phyloP scores from a whole-genome alignment of 2,888 invertebrate genomes.

The Parnassius apollo region DNA sequence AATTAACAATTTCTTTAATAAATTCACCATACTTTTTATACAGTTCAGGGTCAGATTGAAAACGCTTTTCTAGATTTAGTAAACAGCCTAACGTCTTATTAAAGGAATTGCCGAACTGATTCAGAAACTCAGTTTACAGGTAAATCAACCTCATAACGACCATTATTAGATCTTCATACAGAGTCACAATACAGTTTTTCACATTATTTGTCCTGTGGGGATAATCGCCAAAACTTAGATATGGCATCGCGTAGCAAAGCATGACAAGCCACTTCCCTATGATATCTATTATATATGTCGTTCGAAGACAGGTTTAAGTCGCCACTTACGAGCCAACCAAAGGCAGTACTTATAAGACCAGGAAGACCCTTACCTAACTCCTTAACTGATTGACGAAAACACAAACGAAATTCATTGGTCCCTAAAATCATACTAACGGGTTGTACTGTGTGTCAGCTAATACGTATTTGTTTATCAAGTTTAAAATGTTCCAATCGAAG shows the following conservation, averaged over 20 bases:
- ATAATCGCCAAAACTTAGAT: not conserved
- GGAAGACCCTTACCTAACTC: slow-evolving; percentile 3
- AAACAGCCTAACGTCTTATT: slow-evolving; percentile 1
- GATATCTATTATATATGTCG: not conserved
- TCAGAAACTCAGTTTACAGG: not conserved
- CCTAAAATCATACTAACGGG: not conserved
- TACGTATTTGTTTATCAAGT: not conserved
- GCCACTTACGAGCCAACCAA: not conserved
- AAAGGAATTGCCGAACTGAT: not conserved
- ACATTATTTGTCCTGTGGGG: not conserved
- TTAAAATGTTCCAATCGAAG: not conserved
- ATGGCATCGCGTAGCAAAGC: not conserved
- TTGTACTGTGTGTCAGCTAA: not conserved
- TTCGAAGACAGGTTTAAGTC: not conserved
- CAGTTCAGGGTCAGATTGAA: not conserved
- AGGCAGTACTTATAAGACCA: not conserved
- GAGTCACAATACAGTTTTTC: not conserved
- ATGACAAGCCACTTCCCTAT: slow-evolving; percentile 1
- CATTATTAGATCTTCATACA: not conserved
- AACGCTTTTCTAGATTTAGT: not conserved
- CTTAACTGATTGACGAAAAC: not conserved
- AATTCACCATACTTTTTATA: not conserved
- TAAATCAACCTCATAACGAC: not conserved
- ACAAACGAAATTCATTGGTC: not conserved
- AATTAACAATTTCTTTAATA: not conserved